phyloP scores from a whole-genome alignment of 2,113 vertebrate species.

The Podarcis raffonei region DNA sequence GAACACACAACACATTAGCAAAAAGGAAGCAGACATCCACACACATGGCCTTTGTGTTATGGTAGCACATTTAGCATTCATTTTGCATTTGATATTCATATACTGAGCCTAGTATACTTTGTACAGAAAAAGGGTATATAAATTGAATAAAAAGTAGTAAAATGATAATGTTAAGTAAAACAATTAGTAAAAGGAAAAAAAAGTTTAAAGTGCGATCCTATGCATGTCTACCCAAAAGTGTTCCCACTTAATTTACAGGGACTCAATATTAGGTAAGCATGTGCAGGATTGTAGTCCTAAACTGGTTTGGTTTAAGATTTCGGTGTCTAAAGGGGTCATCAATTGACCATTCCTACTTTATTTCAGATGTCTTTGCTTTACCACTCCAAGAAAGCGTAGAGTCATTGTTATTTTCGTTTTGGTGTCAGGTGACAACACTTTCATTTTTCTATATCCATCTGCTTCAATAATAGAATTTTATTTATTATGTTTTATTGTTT shows the following conservation, averaged over 20 bases:
- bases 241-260: background rate
- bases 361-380: background rate
- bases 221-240: background rate
- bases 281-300: background rate
- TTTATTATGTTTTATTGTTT: background rate
- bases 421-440: background rate
- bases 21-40: slow-evolving; percentile 59
- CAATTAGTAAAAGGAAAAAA: background rate
- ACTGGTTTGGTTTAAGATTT: background rate
- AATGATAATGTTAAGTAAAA: background rate
- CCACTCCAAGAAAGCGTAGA: background rate
- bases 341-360: background rate
- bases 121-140: background rate
- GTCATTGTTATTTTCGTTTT: background rate
- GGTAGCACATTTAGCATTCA: slow-evolving; percentile 26
- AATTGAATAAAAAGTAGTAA: background rate
- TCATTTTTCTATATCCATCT: background rate
- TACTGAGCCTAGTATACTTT: background rate
- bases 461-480: background rate
- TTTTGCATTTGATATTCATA: slow-evolving; percentile 1
- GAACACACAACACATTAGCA: slow-evolving; percentile 53
- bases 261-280: background rate
- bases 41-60: slow-evolving; percentile 39
- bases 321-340: background rate
- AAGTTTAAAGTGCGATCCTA: background rate